Percentiles rank a stretch among this genome's conserved stretches.
phyloP scores from a whole-genome alignment of 2,888 invertebrate genomes.

The Hydropsyche betteni region DNA sequence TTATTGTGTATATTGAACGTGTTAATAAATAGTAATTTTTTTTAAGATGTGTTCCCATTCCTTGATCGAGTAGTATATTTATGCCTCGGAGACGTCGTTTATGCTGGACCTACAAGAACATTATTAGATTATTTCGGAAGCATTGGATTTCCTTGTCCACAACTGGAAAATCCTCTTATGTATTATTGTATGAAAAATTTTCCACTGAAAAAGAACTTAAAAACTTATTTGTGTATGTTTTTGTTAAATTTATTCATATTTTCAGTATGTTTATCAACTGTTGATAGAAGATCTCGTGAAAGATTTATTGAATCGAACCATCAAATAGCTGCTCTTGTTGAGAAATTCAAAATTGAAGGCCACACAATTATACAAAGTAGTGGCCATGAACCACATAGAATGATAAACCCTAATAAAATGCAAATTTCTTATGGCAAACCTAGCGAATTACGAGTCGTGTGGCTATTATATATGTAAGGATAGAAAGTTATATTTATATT shows the following conservation, averaged over 20 bases:
- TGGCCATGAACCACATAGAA: conserved; percentile 67
- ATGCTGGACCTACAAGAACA: conserved; percentile 89
- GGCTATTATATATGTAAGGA: conserved; percentile 72
- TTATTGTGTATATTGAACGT: conserved; percentile 6
- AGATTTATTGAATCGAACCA: conserved; percentile 93
- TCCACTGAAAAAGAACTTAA: not conserved
- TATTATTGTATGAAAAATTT: conserved; percentile 85
- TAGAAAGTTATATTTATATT: not conserved
- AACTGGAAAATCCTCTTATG: conserved; percentile 97
- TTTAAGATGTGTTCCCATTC: conserved; percentile 91
- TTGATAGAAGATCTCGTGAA: conserved; percentile 79
- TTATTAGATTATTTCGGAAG: conserved; percentile 95
- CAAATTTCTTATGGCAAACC: conserved; percentile 81
- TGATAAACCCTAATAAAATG: conserved; percentile 73
- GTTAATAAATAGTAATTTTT: not conserved
- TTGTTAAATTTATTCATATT: not conserved
- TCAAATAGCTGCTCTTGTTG: conserved; percentile 90
- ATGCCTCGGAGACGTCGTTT: conserved; percentile 91
- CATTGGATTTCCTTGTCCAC: conserved; percentile 96
- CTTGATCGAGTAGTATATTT: conserved; percentile 90
- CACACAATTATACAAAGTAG: conserved; percentile 75
- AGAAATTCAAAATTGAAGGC: conserved; percentile 89
- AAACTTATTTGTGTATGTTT: not conserved
- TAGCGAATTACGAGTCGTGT: conserved; percentile 72
- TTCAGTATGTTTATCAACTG: conserved; percentile 69